Percentiles rank a stretch among this genome's conserved stretches.
phyloP scores from a whole-genome alignment of 2,113 vertebrate genomes.

The Pyxicephalus adspersus region DNA sequence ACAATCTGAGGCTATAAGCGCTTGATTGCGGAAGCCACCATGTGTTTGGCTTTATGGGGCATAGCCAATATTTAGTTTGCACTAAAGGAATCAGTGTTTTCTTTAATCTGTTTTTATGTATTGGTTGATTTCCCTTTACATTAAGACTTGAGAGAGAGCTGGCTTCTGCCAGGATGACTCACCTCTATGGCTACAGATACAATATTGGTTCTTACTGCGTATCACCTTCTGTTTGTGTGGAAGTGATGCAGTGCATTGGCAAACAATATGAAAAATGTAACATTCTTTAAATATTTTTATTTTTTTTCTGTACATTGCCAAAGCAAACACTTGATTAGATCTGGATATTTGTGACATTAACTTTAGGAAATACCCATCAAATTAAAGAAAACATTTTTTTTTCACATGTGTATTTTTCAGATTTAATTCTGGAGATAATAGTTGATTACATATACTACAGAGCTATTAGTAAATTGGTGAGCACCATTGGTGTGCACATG shows the following conservation, averaged over 20 bases:
- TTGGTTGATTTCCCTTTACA: slow-evolving; percentile 5
- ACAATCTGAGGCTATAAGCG: slow-evolving; percentile 65
- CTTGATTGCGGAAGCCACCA: slow-evolving; percentile 72
- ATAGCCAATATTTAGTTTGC: slow-evolving; percentile 48
- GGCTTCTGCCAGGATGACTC: not conserved
- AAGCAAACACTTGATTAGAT: slow-evolving; percentile 35
- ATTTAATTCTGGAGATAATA: no score
- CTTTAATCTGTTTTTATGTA: slow-evolving; percentile 44
- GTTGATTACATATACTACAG: no score
- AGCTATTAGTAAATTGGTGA: no score
- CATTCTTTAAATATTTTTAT: slow-evolving; percentile 5
- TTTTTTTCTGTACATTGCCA: slow-evolving; percentile 39
- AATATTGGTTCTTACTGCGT: not conserved
- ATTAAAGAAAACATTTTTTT: slow-evolving; percentile 45
- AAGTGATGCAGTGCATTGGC: not conserved
- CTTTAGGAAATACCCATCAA: slow-evolving; percentile 5
- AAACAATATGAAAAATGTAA: not conserved
- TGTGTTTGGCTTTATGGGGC: slow-evolving; percentile 64
- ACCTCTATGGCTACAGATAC: not conserved
- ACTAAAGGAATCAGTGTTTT: slow-evolving; percentile 48
- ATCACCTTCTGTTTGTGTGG: not conserved
- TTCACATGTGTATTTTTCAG: slow-evolving; percentile 14
- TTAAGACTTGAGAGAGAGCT: slow-evolving; percentile 19
- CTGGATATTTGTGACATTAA: slow-evolving; percentile 22
- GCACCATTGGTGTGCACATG: no score